Evolutionary conservation across 1,140 invertebrate species (phyloP), one percentile per base, ranked within the genome.

Genomic region (Dryas iulia): DNA sequence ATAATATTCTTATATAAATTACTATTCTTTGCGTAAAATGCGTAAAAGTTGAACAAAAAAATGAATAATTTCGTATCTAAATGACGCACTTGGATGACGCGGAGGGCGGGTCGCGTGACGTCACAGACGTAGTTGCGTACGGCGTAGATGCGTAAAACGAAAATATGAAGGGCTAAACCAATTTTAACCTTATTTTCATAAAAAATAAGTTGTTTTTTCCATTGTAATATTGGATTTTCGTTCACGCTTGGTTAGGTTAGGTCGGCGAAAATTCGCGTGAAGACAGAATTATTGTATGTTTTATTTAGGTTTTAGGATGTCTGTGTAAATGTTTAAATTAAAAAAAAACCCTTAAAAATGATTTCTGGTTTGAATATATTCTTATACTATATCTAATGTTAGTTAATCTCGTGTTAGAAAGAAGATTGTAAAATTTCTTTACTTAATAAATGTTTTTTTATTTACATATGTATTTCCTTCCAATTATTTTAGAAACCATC

Each of bases 51-150:
- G n/a, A n/a, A n/a, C n/a, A n/a, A n/a, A n/a, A n/a, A n/a, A n/a
- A n/a, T n/a, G n/a, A n/a, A 28, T 28, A 28, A 28, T 28, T 47
- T 47, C 2, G 14, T 59, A 59, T 33, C 18, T 25, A 35, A 53
- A 59, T 74, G 72, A 76, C 67, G 76, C 72, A 66, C 35, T 14
- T 39, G 18, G 14, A 59, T 81, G 75, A 83, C 78, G 77, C 77
- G 78, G 58, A 74, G 59, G 76, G 64, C 70, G 54, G 66, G 69
- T 62, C 28, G 11, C 33, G 68, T 81, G 79, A 83, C 81, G 81
- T 83, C 79, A 79, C 65, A 33, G 25, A 39, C 18, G 33, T 62
- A 62, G 59, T 31, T 78, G 72, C 78, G 80, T 81, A 81, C 61
- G 76, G 66, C 76, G 76, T 79, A 78, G 68, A 26, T 77, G 69